Base-by-base conservation (phyloP, 1,140 invertebrate genomes). In the Daktulosphaira vitifoliae region DNA sequence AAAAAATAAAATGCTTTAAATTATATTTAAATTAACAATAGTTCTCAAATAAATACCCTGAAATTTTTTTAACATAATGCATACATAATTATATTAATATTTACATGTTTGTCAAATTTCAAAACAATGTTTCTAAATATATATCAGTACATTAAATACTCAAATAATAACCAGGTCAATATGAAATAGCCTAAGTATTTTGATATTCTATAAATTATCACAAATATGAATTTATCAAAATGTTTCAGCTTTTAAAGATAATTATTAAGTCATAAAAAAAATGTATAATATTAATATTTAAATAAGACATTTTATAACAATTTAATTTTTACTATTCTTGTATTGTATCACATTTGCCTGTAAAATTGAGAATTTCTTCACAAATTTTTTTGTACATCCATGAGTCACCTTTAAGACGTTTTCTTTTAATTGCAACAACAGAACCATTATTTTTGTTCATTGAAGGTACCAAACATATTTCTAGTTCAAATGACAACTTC, bases 321-420 rank as follows among this genome's bases (percentile, higher is more conserved):
- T 6, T 11, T 5, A 33, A 33, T 33, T 6, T 33, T 33, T 33
- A 11, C 11, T 4, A 42, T 26, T 67, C 53, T 44, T 39, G 20
- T 33, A 62, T 62, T 15, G 56, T 62, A 46, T 62, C 56, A 46
- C 56, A 62, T 20, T 62, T 46, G 25, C 48, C 66, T 18, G 71
- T 69, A 20, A 72, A 52, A 38, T 64, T 66, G 3, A 92, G 76
- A 37, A 92, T 81, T 75, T 92, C 83, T 75, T 92, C 89, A 71
- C 88, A 90, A n/a, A 90, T 80, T 66, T 81, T 82, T 73, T 92
- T 92, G 72, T 92, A 92, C 64, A 86, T 82, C 88, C 89, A 92
- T 2, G 84, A 82, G 73, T 92, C 86, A 2, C 90, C 90, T 72
- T 87, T 87, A 1, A 91, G 78, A 64, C 89, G 74, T 71, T 90